phyloP scores from a whole-genome alignment of 2,888 invertebrate genomes.

The Nipponacmea schrenckii region DNA sequence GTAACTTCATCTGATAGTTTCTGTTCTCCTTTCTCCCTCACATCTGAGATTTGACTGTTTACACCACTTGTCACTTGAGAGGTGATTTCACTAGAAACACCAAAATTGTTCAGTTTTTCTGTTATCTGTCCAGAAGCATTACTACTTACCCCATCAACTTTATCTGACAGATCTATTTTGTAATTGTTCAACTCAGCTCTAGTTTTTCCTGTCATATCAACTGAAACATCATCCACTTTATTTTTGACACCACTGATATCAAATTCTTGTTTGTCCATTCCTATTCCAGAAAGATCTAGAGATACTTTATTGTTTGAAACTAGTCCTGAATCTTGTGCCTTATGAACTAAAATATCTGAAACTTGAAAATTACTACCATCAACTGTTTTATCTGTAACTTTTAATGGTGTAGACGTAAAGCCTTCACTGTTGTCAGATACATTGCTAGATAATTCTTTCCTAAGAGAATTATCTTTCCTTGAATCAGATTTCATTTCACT shows the following conservation, averaged over 20 bases:
- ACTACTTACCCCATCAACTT: neutral
- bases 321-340: neutral
- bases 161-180: neutral
- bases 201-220: neutral
- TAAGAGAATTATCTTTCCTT: constrained; percentile 18
- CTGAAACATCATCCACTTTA: neutral
- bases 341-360: neutral
- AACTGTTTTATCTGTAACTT: neutral
- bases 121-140: neutral
- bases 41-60: no score
- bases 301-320: neutral
- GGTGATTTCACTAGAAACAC: neutral
- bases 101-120: no score
- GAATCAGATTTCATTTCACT: constrained; percentile 47
- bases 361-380: no score
- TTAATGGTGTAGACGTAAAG: neutral
- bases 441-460: constrained; percentile 3
- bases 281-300: neutral
- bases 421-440: neutral
- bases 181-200: neutral
- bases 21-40: neutral
- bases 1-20: neutral
- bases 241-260: neutral
- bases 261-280: neutral
- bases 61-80: neutral